Percentiles rank a stretch among this genome's conserved stretches.
Conservation (phyloP, 2,888 invertebrate genomes). For the Ornithoptera alexandrae region DNA sequence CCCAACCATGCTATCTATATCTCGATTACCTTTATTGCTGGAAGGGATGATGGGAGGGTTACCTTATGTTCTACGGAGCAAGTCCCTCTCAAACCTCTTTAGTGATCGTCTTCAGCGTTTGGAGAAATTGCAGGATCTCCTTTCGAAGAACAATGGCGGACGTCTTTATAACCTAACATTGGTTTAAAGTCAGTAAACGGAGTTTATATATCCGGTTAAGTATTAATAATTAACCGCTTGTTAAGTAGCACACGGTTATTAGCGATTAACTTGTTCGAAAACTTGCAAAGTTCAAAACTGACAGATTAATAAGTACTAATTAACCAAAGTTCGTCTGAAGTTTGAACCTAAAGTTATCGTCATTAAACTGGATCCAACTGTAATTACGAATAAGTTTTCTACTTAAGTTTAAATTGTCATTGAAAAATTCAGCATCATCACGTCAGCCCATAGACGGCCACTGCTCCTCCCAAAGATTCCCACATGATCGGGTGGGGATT, state of each 20-base stretch:
- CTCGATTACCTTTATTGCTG: not conserved
- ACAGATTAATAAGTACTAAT: not conserved
- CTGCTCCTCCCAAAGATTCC: too few species aligned
- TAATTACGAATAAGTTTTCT: not conserved
- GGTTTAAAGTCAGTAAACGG: not conserved
- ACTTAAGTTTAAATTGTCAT: not conserved
- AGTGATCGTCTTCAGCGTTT: too few species aligned
- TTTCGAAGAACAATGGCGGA: too few species aligned
- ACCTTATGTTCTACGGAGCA: too few species aligned
- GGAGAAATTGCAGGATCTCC: too few species aligned
- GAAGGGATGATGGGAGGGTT: too few species aligned
- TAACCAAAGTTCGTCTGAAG: conserved; percentile 13
- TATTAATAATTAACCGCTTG: conserved; percentile 7
- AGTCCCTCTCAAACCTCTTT: too few species aligned
- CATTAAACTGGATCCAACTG: not conserved
- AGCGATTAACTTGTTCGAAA: conserved; percentile 22
- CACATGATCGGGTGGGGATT: too few species aligned
- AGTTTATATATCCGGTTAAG: not conserved
- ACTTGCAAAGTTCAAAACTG: not conserved
- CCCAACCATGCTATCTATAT: not conserved
- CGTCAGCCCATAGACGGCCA: too few species aligned
- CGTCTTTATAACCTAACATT: not conserved
- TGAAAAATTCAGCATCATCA: too few species aligned
- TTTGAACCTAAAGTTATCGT: conserved; percentile 27
- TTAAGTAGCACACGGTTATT: conserved; percentile 5